Evolutionary conservation across 2,113 vertebrate genomes (phyloP).

Genomic region (Alectura lathami): DNA sequence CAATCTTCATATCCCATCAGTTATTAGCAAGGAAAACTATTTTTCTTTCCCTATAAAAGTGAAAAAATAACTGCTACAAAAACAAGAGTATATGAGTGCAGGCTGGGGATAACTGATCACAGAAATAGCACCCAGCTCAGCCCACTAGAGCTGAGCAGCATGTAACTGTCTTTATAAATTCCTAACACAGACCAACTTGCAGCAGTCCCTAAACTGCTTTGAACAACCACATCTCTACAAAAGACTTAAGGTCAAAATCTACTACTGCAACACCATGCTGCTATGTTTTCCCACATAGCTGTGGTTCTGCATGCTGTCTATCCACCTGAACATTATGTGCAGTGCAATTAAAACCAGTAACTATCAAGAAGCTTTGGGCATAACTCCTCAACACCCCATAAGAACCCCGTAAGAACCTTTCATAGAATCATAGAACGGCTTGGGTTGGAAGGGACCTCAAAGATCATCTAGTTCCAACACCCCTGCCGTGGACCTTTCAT

Average conservation of each 20-base stretch:
- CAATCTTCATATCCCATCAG: background rate
- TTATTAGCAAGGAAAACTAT: background rate
- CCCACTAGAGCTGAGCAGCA: background rate
- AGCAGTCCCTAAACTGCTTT: background rate
- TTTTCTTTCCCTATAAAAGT: background rate
- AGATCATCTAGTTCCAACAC: too few relatives aligned
- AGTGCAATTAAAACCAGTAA: background rate
- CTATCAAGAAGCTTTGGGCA: rapidly evolving
- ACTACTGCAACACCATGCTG: background rate
- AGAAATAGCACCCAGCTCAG: background rate
- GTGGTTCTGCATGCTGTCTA: background rate
- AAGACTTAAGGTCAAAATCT: background rate
- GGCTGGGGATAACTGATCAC: background rate
- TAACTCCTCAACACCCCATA: background rate
- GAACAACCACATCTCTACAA: background rate
- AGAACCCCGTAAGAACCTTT: too few relatives aligned
- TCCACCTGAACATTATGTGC: background rate
- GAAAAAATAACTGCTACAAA: background rate
- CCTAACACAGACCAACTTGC: background rate
- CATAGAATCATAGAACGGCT: too few relatives aligned
- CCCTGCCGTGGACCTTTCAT: too few relatives aligned
- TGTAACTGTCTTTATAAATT: background rate
- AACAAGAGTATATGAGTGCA: background rate
- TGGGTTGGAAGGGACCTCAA: too few relatives aligned
- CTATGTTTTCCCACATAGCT: background rate